Percentiles rank a stretch among this genome's conserved stretches.
Evolutionary conservation across 2,888 invertebrate species (phyloP).

Genomic region (Halictus ligatus): DNA sequence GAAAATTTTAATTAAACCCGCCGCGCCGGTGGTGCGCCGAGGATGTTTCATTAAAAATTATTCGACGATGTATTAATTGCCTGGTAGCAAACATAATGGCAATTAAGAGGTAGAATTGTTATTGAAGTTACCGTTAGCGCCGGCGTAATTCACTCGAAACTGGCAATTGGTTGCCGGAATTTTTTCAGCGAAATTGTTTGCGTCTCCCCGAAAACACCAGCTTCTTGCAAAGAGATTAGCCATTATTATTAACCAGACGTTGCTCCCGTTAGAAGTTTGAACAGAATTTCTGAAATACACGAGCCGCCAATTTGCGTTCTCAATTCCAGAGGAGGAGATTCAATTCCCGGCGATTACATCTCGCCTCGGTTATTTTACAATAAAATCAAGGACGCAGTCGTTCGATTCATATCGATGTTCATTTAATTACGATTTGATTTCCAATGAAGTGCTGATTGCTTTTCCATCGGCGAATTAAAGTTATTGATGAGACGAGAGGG

Average conservation of each 20-base stretch:
- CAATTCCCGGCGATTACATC: not conserved
- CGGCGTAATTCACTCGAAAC: not conserved
- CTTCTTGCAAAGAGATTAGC: not conserved
- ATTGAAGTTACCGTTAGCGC: not conserved
- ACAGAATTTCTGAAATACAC: not conserved
- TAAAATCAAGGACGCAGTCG: not conserved
- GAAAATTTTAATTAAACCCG: slow-evolving; percentile 2
- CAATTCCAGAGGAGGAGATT: not conserved
- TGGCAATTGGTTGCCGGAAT: not conserved
- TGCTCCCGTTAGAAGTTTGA: not conserved
- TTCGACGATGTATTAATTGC: not conserved
- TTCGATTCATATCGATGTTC: not conserved
- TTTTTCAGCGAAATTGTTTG: not conserved
- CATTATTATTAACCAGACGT: not conserved
- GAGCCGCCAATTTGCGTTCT: not conserved
- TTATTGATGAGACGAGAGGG: not conserved
- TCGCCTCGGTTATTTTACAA: not conserved
- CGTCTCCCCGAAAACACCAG: not conserved
- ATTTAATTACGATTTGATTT: not conserved
- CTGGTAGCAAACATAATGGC: not conserved
- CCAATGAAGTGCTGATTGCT: not conserved
- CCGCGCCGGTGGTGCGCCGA: not conserved
- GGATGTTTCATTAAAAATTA: slow-evolving; percentile 1
- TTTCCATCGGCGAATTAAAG: not conserved
- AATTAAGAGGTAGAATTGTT: not conserved